Evolutionary conservation across 2,888 invertebrate species (phyloP).

Genomic region (Carterocephalus palaemon): DNA sequence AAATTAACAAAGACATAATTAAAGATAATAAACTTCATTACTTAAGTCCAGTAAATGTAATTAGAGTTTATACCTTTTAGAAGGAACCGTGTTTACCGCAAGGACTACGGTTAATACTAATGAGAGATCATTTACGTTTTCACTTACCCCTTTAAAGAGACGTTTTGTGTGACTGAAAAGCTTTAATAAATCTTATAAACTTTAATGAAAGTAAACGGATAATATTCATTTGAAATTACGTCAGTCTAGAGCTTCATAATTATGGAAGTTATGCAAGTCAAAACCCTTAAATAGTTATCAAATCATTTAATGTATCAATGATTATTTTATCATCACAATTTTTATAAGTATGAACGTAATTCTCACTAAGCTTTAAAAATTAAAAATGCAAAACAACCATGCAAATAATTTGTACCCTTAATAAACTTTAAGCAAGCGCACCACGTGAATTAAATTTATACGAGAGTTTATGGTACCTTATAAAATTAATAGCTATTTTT

Average conservation of each 20-base stretch:
- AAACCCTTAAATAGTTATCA: too few relatives aligned
- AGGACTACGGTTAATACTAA: slow-evolving; percentile 22
- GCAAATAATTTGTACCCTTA: too few relatives aligned
- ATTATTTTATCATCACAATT: too few relatives aligned
- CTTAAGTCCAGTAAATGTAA: slow-evolving; percentile 20
- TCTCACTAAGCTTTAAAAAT: too few relatives aligned
- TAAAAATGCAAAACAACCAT: too few relatives aligned
- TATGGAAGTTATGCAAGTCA: too few relatives aligned
- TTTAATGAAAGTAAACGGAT: slow-evolving; percentile 19
- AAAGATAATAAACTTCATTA: slow-evolving; percentile 20
- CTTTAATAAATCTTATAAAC: slow-evolving; percentile 17
- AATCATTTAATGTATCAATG: too few relatives aligned
- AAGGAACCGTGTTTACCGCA: slow-evolving; percentile 21
- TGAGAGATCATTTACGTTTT: slow-evolving; percentile 24
- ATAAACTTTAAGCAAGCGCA: too few relatives aligned
- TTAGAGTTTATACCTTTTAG: slow-evolving; percentile 18
- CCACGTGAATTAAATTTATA: too few relatives aligned
- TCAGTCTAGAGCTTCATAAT: background rate
- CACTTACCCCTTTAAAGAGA: slow-evolving; percentile 17
- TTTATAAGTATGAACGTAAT: too few relatives aligned
- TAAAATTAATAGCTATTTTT: slow-evolving; percentile 12
- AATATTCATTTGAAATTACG: slow-evolving; percentile 19
- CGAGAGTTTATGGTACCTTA: background rate
- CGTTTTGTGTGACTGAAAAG: slow-evolving; percentile 19
- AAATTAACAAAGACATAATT: slow-evolving; percentile 10